Conservation (phyloP, 2,888 invertebrate species). For the Orthosia gracilis region DNA sequence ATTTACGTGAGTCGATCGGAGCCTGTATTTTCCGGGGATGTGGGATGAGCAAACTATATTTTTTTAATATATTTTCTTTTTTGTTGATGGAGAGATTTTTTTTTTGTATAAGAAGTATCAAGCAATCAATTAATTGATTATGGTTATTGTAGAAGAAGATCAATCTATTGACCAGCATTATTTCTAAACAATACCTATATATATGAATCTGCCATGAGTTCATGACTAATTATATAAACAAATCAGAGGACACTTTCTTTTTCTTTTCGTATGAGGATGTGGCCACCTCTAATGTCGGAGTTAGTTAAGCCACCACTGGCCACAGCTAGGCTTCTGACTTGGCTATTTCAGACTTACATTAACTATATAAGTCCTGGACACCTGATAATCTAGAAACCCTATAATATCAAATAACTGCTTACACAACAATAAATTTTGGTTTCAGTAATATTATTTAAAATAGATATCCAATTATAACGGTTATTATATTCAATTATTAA, state of each 20-base stretch:
- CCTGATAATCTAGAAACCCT: not conserved
- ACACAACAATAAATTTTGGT: not conserved
- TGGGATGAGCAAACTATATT: conserved; percentile 24
- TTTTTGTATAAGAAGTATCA: not conserved
- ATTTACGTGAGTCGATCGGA: conserved; percentile 72
- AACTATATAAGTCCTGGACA: no score
- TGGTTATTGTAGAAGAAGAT: not conserved
- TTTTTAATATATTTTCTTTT: not conserved
- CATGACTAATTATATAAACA: not conserved
- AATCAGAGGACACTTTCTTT: not conserved
- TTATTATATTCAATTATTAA: not conserved
- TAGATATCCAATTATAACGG: not conserved
- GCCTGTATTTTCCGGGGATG: conserved; percentile 42
- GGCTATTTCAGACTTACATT: no score
- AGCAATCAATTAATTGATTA: not conserved
- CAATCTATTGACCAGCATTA: not conserved
- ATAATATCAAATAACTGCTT: not conserved
- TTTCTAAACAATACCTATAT: not conserved
- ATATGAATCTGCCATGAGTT: not conserved
- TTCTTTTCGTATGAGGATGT: no score
- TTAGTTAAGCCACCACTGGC: no score
- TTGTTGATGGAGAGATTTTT: not conserved
- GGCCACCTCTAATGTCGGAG: no score
- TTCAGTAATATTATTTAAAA: not conserved
- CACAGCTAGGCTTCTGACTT: no score